Conservation (phyloP, 2,797 vertebrate species). For the Microctenopoma steveboyesi region DNA sequence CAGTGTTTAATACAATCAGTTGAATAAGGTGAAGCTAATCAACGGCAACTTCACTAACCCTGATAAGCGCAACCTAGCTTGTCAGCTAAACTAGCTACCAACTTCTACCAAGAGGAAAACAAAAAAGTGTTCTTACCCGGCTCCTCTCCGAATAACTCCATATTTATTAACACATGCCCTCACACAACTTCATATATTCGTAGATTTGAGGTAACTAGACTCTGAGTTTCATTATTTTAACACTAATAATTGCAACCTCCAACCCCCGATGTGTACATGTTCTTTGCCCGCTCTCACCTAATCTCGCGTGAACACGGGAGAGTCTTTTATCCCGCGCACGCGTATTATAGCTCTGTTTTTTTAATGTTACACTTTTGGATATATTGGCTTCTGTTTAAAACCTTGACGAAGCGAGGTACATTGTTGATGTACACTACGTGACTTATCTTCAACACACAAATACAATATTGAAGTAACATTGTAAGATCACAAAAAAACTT, state of each 20-base stretch:
- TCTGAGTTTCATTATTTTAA: neutral
- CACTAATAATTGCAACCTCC: neutral
- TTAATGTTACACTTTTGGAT: neutral
- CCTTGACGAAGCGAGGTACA: neutral
- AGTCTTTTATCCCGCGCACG: conserved; percentile 19
- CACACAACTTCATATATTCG: neutral
- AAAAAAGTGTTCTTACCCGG: conserved; percentile 43
- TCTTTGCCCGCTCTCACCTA: neutral
- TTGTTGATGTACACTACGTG: neutral
- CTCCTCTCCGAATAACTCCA: conserved; percentile 58
- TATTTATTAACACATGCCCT: conserved; percentile 9
- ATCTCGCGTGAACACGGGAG: neutral
- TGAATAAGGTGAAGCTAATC: neutral
- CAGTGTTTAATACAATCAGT: neutral
- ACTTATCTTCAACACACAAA: neutral
- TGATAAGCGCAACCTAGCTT: neutral
- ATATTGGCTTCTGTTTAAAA: neutral
- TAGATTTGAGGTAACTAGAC: neutral
- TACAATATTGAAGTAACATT: neutral
- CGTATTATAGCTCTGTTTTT: conserved; percentile 1
- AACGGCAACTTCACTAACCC: neutral
- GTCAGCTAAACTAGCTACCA: conserved; percentile 18
- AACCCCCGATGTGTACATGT: neutral
- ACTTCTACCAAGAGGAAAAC: neutral
- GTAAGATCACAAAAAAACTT: conserved; percentile 26